Evolutionary conservation across 2,797 vertebrate genomes (phyloP), one percentile per base, ranked within the genome.

Genomic region (Chelmon rostratus): DNA sequence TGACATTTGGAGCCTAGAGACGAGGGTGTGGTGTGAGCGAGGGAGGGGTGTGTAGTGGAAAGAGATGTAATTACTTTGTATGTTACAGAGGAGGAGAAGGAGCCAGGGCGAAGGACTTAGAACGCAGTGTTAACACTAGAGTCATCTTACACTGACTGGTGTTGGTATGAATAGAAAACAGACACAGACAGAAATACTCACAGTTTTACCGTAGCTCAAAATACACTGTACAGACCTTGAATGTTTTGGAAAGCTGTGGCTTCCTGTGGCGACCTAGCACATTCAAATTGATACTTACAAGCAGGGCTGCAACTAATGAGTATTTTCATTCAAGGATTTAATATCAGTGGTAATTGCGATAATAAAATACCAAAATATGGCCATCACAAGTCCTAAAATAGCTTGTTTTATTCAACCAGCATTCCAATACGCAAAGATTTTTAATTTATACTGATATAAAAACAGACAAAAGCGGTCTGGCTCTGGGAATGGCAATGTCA

Each of bases 1-100:
- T 87, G 89, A 89, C 88, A 91, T 92, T 91, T 90, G 79, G 85
- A 91, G 84, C 83, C 83, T 65, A 33, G 81, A 90, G 87, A 85
- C 31, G 19, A 80, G 86, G 86, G 88, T 62, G 88, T 78, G 81
- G 81, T 69, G 76, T 49, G 61, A 42, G 77, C 4, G 54, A 58
- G 73, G 65, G 62, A 53, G 73, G 47, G 74, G 59, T 70, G 83
- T 70, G 79, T 62, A 77, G 81, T 84, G 84, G 81, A 81, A 82
- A 89, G 61, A 89, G 64, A 86, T 81, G 81, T 87, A 84, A 92
- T 90, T 89, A 90, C 86, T 86, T 85, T 79, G 69, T 76, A 81
- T 82, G 84, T 83, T 82, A 63, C 66, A 76, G 81, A 82, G 67
- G 77, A 84, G 61, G 42, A 79, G 44, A 35, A 56, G 74, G 66